A percentile compares a stretch with the other conserved stretches of the same genome.
Evolutionary conservation across 2,797 vertebrate genomes (phyloP).

Genomic region (Cossypha caffra): DNA sequence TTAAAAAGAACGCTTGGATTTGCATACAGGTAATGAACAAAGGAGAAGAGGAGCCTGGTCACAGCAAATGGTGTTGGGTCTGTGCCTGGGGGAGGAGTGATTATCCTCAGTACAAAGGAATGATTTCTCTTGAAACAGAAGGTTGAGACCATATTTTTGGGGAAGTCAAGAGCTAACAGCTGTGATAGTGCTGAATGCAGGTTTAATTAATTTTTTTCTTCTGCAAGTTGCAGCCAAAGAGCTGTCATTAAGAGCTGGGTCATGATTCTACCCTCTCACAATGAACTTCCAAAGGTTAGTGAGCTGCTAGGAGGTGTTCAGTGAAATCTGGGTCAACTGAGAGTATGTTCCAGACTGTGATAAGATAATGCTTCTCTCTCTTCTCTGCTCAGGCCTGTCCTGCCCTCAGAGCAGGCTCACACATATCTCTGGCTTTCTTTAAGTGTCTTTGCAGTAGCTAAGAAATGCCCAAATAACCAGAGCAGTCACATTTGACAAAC

Average conservation of each 20-base stretch:
- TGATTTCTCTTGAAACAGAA: slow-evolving; percentile 57
- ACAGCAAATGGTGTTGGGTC: neutral
- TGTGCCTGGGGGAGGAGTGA: slow-evolving; percentile 51
- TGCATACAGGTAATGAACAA: slow-evolving; percentile 60
- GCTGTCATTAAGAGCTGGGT: slow-evolving; percentile 6
- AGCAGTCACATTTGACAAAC: neutral
- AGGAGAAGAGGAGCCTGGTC: slow-evolving; percentile 8
- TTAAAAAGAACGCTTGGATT: slow-evolving; percentile 25
- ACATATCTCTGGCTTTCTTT: neutral
- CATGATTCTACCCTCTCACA: neutral
- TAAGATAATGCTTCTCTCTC: neutral
- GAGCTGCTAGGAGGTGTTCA: neutral
- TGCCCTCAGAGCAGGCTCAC: neutral
- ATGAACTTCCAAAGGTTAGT: slow-evolving; percentile 26
- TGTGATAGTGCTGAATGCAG: slow-evolving; percentile 35
- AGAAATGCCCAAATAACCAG: neutral
- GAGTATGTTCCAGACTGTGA: neutral
- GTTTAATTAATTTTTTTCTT: slow-evolving; percentile 45
- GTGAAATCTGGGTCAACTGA: neutral
- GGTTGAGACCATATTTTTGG: slow-evolving; percentile 37
- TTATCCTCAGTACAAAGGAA: slow-evolving; percentile 34
- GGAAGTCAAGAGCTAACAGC: slow-evolving; percentile 37
- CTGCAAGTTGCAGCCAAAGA: slow-evolving; percentile 34
- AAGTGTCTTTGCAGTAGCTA: neutral
- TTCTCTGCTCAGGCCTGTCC: neutral